Evolutionary conservation across 2,113 vertebrate species (phyloP).

Genomic region (Phalacrocorax carbo): DNA sequence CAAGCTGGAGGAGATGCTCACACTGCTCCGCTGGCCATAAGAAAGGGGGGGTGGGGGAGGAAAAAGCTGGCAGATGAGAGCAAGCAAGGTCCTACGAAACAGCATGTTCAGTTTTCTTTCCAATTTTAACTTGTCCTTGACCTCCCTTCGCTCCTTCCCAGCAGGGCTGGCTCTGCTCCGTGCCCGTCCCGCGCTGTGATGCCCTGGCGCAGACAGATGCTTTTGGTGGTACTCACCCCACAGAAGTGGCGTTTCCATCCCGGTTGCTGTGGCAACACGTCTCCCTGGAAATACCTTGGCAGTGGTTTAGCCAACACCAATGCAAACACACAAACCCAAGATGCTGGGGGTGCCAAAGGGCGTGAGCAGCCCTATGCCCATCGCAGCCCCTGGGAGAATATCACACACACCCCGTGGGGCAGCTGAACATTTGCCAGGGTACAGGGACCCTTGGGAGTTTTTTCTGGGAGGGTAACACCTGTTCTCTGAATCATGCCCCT

Average conservation of each 20-base stretch:
- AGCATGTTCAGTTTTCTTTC: constrained; percentile 63
- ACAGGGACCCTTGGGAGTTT: neutral
- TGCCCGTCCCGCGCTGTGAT: neutral
- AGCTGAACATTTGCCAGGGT: neutral
- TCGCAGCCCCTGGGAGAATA: fast-evolving
- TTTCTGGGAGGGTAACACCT: neutral
- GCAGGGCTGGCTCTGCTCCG: neutral
- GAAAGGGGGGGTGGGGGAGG: neutral
- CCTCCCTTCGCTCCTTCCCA: constrained; percentile 45
- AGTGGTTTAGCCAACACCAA: neutral
- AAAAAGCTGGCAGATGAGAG: constrained; percentile 32
- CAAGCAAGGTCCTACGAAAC: constrained; percentile 13
- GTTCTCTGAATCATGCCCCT: neutral
- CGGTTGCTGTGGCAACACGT: neutral
- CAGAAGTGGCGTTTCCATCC: neutral
- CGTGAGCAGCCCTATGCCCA: neutral
- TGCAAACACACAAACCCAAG: fast-evolving
- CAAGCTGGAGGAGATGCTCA: neutral
- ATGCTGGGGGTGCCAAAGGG: neutral
- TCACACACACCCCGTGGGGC: fast-evolving
- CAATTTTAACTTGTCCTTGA: constrained; percentile 68
- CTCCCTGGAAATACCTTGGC: neutral
- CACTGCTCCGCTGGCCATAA: neutral
- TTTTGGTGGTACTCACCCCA: neutral
- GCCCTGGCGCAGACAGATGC: neutral